These are phyloP conservation scores for Pelodytes ibericus DNA, from an alignment of 2,797 vertebrate species.

Conservation along the genomic window DNA sequence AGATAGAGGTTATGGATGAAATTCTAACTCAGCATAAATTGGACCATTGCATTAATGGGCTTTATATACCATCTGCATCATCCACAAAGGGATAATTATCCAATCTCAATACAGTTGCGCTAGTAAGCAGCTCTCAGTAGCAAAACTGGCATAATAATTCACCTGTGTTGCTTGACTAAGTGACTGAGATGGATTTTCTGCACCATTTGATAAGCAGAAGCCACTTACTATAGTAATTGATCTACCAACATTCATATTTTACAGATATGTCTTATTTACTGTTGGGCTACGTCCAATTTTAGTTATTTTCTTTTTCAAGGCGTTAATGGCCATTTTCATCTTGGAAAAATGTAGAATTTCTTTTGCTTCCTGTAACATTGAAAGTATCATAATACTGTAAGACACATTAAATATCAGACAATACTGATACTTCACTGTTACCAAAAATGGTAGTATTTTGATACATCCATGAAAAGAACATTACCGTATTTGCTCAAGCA, in stretches of 20 bases:
- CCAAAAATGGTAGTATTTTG: no score
- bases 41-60: constrained; percentile 29
- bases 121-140: constrained; percentile 23
- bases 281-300: neutral
- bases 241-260: neutral
- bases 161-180: constrained; percentile 11
- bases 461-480: no score
- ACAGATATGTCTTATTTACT: constrained; percentile 3
- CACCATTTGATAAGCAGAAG: constrained; percentile 31
- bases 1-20: constrained; percentile 45
- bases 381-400: neutral
- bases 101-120: constrained; percentile 1
- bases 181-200: constrained; percentile 28
- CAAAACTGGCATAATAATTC: constrained; percentile 23
- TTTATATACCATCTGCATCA: constrained; percentile 36
- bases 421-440: no score
- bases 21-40: constrained; percentile 40
- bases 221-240: constrained; percentile 11
- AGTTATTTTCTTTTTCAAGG: constrained; percentile 3
- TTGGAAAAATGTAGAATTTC: neutral
- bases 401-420: neutral
- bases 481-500: no score
- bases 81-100: constrained; percentile 35
- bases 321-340: neutral
- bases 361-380: neutral